Conservation (phyloP, 2,888 invertebrate genomes). For the Allolobophora icterica region DNA sequence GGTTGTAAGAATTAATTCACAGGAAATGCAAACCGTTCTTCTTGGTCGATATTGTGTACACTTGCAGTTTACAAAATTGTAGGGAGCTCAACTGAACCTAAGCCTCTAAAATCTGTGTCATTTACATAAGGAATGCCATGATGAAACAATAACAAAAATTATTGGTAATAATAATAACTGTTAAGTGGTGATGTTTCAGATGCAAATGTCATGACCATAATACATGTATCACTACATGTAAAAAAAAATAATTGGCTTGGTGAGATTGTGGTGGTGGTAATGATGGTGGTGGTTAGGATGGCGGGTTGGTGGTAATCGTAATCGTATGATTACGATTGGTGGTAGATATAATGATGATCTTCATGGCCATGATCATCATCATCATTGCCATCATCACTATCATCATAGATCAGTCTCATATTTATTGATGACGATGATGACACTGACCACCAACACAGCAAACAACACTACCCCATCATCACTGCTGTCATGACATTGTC, state of each 20-base stretch:
- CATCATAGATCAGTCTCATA: not conserved
- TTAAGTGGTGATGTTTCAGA: not conserved
- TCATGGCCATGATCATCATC: not conserved
- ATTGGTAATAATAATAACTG: not conserved
- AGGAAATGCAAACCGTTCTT: not conserved
- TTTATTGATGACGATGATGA: not conserved
- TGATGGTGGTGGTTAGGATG: too few relatives aligned
- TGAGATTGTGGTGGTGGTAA: not conserved
- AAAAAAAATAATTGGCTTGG: not conserved
- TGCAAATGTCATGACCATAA: not conserved
- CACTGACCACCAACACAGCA: not conserved
- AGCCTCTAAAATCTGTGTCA: not conserved
- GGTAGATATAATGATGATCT: not conserved
- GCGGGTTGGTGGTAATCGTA: too few relatives aligned
- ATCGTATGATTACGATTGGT: not conserved
- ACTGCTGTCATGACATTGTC: slow-evolving; percentile 17
- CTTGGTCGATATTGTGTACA: not conserved
- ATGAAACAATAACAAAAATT: not conserved
- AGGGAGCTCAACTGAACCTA: not conserved
- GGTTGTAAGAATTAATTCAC: not conserved
- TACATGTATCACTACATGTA: not conserved
- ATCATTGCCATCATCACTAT: not conserved
- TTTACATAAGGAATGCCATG: not conserved
- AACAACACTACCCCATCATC: not conserved
- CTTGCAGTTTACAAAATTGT: not conserved